Base-by-base conservation (phyloP, 2,888 invertebrate genomes). In the Platycheirus albimanus region DNA sequence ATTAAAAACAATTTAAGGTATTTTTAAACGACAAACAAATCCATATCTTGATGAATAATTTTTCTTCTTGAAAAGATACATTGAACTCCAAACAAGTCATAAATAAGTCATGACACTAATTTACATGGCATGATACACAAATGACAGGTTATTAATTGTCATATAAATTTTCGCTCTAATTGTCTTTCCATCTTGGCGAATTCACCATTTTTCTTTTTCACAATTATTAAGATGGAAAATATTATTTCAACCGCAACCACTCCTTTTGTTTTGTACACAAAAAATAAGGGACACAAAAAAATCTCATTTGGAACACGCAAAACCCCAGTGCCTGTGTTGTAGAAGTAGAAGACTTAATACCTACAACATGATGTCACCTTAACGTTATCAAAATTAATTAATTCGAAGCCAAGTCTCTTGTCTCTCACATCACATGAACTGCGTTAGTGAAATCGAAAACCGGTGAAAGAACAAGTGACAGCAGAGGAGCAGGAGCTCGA, bases 381-480 rank as follows among this genome's bases (percentile, higher is more conserved):
- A 69, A 63, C 75, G 67, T 70, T 80, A 75, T 80, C 79, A 80
- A 80, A 74, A 80, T 80, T 80, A 80, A 80, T 80, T 80, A 80
- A 74, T 69, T 74, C 43, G 64, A 71, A 47, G 7, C 45, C 67
- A 49, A 61, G 28, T 52, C 15, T 24, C 17, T 52, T 28, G 72
- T 52, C 36, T 61, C 66, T 6, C 19, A 47, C 17, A 13, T 56
- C n/a, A n/a, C n/a, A 8, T 10, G 38, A 38, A 28, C 38, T 17
- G 38, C 19, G 45, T 58, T 41, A 52, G 30, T 28, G 58, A 79
- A 72, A 72, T 72, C 67, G 72, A 72, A 72, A 79, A 66, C 61
- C 61, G 43, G 11, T 47, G 69, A 49, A 63, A 47, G 63, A 74
- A 47, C 61, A 58, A 41, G 19, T 49, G 79, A 8, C 11, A 49